Evolutionary conservation across 2,888 invertebrate species (phyloP).

Genomic region (Tuta absoluta): DNA sequence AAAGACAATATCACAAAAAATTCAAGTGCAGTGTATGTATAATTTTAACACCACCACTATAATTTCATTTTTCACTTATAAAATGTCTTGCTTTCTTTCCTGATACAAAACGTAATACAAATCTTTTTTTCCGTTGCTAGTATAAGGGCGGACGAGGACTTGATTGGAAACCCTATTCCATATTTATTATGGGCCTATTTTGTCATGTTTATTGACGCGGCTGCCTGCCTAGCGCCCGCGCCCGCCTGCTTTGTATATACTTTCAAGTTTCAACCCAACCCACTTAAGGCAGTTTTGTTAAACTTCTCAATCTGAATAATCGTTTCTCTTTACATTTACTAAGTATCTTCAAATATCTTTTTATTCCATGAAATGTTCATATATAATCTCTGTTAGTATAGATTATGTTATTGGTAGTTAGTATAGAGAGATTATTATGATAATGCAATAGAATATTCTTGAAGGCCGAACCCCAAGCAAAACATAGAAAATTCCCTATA

Average conservation of each 20-base stretch:
- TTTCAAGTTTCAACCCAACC: not conserved
- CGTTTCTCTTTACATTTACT: not conserved
- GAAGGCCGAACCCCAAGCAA: too few relatives aligned
- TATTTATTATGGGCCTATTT: constrained; percentile 79
- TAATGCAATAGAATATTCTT: too few relatives aligned
- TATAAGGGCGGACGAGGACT: constrained; percentile 69
- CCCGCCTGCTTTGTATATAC: not conserved
- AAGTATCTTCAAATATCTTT: not conserved
- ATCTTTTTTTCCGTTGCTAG: constrained; percentile 55
- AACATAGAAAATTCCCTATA: too few relatives aligned
- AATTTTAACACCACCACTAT: too few relatives aligned
- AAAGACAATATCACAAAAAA: too few relatives aligned
- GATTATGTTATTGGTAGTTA: too few relatives aligned
- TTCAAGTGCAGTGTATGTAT: too few relatives aligned
- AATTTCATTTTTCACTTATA: too few relatives aligned
- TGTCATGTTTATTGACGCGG: constrained; percentile 75
- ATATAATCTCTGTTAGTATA: too few relatives aligned
- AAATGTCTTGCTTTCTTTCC: too few relatives aligned
- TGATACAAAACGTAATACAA: constrained; percentile 40
- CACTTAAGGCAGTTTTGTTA: not conserved
- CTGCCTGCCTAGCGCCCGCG: constrained; percentile 41
- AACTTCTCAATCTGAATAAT: not conserved
- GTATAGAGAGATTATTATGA: too few relatives aligned
- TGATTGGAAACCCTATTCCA: constrained; percentile 80
- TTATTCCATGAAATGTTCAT: too few relatives aligned